Base-by-base conservation (phyloP, 2,113 vertebrate genomes). In the Geococcyx californianus region DNA sequence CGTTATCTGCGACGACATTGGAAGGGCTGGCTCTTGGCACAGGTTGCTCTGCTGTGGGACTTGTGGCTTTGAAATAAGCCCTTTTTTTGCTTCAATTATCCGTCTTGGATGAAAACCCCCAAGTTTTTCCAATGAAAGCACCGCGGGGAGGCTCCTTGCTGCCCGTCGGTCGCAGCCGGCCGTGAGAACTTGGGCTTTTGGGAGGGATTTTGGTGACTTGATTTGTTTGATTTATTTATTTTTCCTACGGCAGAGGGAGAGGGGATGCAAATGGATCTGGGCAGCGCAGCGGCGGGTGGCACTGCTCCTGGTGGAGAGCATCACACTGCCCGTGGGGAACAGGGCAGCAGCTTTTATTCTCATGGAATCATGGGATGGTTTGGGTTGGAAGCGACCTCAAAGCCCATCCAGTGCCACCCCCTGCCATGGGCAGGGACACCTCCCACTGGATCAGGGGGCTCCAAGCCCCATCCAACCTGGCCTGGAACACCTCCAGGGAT, bases 311-410 rank as follows among this genome's bases (percentile, higher is more conserved):
- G 60, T 17, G 40, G 51, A 49, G 38, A 44, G 33, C 51, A 81
- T 24, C 4, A 4, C 58, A 6, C 0, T 38, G 28, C 38, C 80
- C 16, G 0, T 0, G 2, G 12, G 49, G 60, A 51, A 20, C 13
- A 1, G 6, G 40, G 34, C 54, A 75, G 42, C 3, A 3, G 67
- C 44, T 59, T 76, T 77, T 67, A 7, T 84, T 89, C 18, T 45
- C 18, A 45, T 45, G 16, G 45, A 45, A 45, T 45, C 16, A 45
- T 45, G 45, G 45, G 18, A 17, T 45, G 45, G 45, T 45, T 45
- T 45, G 45, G 45, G 45, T 45, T 45, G 45, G 45, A 45, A 45
- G 45, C 16, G 45, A 45, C 7, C 16, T 45, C 7, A 45, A 45
- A 45, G 45, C 45, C 45, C 16, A n/a, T n/a, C n/a, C n/a, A n/a